phyloP scores from a whole-genome alignment of 2,113 vertebrate species.

The Xenus cinereus region DNA sequence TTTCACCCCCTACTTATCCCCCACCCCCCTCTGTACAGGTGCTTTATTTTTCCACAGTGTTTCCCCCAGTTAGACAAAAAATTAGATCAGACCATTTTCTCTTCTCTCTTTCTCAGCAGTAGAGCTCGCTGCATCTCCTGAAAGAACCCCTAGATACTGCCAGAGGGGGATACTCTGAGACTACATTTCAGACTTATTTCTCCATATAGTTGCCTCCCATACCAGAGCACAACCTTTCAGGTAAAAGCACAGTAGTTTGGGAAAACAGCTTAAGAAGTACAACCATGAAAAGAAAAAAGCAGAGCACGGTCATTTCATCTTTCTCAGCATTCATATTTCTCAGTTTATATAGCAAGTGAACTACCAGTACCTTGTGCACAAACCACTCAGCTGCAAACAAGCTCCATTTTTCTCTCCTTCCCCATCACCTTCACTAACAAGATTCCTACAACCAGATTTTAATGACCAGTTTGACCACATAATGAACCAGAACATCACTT shows the following conservation, averaged over 20 bases:
- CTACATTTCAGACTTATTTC: not conserved
- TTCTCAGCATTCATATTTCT: not conserved
- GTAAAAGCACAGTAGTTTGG: not conserved
- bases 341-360: not conserved
- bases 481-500: not conserved
- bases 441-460: not conserved
- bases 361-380: not conserved
- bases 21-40: rapidly evolving
- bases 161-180: not conserved
- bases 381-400: not conserved
- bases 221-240: not conserved
- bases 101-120: not conserved
- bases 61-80: not conserved
- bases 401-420: not conserved
- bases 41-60: not conserved
- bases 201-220: not conserved
- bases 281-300: not conserved
- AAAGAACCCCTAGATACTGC: not conserved
- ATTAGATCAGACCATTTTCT: not conserved
- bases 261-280: not conserved
- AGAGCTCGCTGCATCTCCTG: not conserved
- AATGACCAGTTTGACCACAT: not conserved
- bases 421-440: not conserved
- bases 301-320: not conserved
- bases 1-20: not conserved